Evolutionary conservation across 2,888 invertebrate species (phyloP).

Genomic region (Archips crataeganus): DNA sequence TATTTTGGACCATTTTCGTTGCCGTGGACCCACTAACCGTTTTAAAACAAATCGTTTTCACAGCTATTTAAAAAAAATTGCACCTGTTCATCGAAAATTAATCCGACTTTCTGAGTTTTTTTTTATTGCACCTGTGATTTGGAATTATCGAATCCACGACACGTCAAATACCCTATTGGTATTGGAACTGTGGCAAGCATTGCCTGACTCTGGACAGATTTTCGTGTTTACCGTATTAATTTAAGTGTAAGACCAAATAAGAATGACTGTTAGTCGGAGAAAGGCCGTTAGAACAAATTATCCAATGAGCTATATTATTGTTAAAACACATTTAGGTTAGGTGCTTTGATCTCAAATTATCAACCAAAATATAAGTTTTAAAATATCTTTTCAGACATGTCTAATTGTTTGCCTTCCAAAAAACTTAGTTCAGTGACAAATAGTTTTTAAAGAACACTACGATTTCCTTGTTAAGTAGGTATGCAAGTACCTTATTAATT

Average conservation of each 20-base stretch:
- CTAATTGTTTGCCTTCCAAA: constrained; percentile 18
- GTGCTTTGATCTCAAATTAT: constrained; percentile 32
- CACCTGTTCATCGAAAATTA: no score
- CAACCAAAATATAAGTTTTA: constrained; percentile 4
- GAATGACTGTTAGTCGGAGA: constrained; percentile 40
- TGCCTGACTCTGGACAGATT: no score
- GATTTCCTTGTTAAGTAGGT: constrained; percentile 28
- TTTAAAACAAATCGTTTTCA: no score
- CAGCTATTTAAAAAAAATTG: no score
- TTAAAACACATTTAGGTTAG: constrained; percentile 60
- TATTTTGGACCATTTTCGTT: no score
- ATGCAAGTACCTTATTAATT: constrained; percentile 51
- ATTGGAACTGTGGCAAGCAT: no score
- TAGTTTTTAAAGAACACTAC: constrained; percentile 14
- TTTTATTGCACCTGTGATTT: no score
- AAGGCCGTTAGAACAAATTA: constrained; percentile 58
- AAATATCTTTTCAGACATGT: constrained; percentile 31
- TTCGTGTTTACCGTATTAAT: no score
- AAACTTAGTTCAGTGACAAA: constrained; percentile 37
- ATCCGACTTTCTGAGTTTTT: no score
- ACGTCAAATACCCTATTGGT: no score
- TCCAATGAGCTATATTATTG: constrained; percentile 58
- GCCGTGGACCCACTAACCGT: no score
- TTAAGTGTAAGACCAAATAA: background rate
- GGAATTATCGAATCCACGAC: no score